phyloP scores from a whole-genome alignment of 2,888 invertebrate genomes.

The Brachycybe producta region DNA sequence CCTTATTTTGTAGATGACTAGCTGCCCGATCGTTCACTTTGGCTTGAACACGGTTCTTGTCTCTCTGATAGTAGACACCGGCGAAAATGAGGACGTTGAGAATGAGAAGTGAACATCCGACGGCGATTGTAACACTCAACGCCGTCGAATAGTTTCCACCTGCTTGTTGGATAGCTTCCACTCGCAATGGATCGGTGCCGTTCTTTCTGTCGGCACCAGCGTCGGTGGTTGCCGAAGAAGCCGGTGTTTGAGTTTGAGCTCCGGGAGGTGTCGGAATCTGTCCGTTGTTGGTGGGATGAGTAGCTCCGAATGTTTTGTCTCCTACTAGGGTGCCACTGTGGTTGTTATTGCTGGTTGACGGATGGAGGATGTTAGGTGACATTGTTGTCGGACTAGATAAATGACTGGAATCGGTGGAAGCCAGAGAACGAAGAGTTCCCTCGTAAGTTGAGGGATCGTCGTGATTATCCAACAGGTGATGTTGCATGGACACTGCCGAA shows the following conservation, averaged over 20 bases:
- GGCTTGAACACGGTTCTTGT: conserved; percentile 24
- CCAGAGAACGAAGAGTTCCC: conserved; percentile 56
- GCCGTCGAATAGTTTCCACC: conserved; percentile 58
- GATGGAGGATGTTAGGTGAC: neutral
- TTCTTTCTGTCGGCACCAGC: conserved; percentile 8
- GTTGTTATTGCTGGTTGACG: neutral
- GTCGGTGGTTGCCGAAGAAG: neutral
- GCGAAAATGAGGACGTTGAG: conserved; percentile 87
- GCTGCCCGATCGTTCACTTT: conserved; percentile 18
- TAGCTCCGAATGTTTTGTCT: neutral
- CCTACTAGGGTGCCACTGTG: neutral
- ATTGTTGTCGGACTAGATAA: too few species aligned
- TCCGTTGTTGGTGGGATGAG: conserved; percentile 10
- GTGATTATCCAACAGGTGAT: conserved; percentile 69
- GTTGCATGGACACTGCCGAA: conserved; percentile 67
- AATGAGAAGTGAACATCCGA: conserved; percentile 81
- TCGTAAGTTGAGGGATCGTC: conserved; percentile 80
- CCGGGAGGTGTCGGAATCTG: neutral
- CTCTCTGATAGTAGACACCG: conserved; percentile 75
- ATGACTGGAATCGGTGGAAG: conserved; percentile 14
- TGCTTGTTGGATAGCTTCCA: conserved; percentile 16
- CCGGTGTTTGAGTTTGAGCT: conserved; percentile 6
- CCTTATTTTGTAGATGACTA: conserved; percentile 17
- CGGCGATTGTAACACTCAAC: conserved; percentile 81
- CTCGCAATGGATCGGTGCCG: conserved; percentile 15